These are phyloP conservation scores for Cosmia pyralina DNA, from an alignment of 2,888 invertebrate genomes.

Conservation along the genomic window DNA sequence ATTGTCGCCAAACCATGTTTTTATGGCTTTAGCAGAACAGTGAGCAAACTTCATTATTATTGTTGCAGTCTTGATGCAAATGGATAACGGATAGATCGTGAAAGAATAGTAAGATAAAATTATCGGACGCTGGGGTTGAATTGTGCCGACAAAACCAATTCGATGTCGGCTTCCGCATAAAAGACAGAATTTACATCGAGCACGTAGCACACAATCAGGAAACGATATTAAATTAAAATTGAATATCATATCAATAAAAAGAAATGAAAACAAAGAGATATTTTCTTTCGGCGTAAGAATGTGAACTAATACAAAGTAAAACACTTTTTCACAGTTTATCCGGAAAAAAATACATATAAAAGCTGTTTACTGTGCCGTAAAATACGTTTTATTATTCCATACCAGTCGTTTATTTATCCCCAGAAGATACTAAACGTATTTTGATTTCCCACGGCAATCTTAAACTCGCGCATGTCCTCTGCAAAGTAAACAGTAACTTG, in stretches of 20 bases:
- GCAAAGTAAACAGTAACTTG: slow-evolving; percentile 52
- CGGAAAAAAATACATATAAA: slow-evolving; percentile 49
- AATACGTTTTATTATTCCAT: slow-evolving; percentile 63
- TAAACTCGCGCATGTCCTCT: slow-evolving; percentile 59
- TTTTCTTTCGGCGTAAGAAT: slow-evolving; percentile 17
- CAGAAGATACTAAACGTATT: slow-evolving; percentile 65
- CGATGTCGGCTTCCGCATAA: background rate
- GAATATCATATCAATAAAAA: slow-evolving; percentile 10
- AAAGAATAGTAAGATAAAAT: background rate
- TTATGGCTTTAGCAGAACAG: background rate
- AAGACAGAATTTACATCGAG: background rate
- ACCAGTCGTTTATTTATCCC: slow-evolving; percentile 60
- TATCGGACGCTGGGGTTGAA: background rate
- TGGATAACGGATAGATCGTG: background rate
- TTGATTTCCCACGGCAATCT: slow-evolving; percentile 67
- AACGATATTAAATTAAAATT: slow-evolving; percentile 18
- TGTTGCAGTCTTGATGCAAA: background rate
- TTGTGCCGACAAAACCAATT: background rate
- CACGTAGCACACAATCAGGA: background rate
- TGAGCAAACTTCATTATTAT: background rate
- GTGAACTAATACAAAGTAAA: slow-evolving; percentile 39
- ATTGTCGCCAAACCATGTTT: too few species aligned
- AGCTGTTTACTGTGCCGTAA: slow-evolving; percentile 60
- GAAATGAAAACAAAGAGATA: background rate
- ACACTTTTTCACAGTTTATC: slow-evolving; percentile 39